phyloP scores from a whole-genome alignment of 1,140 invertebrate genomes.

The Bombus consobrinus region DNA sequence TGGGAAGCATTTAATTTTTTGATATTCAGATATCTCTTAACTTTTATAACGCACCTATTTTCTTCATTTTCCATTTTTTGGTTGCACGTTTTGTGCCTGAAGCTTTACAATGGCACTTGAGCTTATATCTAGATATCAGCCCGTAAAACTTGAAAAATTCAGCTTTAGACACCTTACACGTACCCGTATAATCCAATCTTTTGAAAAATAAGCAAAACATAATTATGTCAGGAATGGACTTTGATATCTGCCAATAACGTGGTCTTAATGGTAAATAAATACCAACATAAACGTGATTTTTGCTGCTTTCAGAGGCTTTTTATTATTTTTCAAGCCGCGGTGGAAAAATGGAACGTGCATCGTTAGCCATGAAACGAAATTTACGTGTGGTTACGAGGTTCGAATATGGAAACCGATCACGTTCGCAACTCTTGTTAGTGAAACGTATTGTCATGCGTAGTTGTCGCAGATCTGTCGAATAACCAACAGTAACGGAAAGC shows the following conservation, averaged over 20 bases:
- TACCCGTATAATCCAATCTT: neutral
- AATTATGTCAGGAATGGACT: neutral
- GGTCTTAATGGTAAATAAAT: neutral
- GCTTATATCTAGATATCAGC: neutral
- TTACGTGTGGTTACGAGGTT: constrained; percentile 17
- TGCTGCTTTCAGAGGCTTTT: neutral
- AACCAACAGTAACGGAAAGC: neutral
- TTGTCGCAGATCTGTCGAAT: neutral
- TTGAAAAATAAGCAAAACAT: neutral
- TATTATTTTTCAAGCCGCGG: neutral
- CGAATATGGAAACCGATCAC: constrained; percentile 28
- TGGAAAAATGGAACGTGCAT: neutral
- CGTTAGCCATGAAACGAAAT: neutral
- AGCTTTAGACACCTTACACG: neutral
- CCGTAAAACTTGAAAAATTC: neutral
- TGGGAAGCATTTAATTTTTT: neutral
- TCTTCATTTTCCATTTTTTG: neutral
- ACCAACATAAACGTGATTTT: constrained; percentile 4
- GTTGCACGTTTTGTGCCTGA: neutral
- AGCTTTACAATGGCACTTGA: neutral
- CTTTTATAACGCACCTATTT: neutral
- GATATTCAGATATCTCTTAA: neutral
- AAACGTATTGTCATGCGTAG: neutral
- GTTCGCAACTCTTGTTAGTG: neutral
- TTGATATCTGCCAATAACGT: neutral